Percentiles rank a stretch among this genome's conserved stretches.
Evolutionary conservation across 2,888 invertebrate species (phyloP).

Genomic region (Rhagonycha fulva): DNA sequence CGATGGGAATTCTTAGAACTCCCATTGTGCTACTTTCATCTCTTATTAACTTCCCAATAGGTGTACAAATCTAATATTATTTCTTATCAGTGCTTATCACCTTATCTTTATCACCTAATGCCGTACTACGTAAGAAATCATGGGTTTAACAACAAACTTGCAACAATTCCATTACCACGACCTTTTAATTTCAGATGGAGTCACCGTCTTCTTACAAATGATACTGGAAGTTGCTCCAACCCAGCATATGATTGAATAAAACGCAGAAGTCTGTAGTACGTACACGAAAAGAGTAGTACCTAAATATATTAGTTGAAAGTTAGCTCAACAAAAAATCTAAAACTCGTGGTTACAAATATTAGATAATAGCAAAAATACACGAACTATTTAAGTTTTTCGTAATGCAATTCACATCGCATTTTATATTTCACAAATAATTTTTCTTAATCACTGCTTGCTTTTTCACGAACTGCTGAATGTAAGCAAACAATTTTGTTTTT

Average conservation of each 20-base stretch:
- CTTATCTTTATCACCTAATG: constrained; percentile 24
- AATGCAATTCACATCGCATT: neutral
- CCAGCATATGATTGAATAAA: constrained; percentile 70
- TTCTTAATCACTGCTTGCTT: neutral
- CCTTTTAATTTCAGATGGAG: constrained; percentile 69
- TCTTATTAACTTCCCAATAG: constrained; percentile 30
- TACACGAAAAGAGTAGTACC: neutral
- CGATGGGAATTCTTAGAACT: constrained; percentile 30
- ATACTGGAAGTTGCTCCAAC: constrained; percentile 90
- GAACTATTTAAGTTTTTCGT: neutral
- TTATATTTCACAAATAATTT: neutral
- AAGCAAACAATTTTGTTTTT: neutral
- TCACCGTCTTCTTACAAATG: constrained; percentile 89
- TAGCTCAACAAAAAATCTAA: constrained; percentile 14
- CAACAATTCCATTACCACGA: neutral
- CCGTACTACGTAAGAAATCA: constrained; percentile 19
- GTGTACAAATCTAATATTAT: constrained; percentile 27
- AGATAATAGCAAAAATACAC: constrained; percentile 1
- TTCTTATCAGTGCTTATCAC: constrained; percentile 26
- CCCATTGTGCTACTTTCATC: constrained; percentile 32
- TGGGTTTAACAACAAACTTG: constrained; percentile 6
- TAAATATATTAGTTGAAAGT: neutral
- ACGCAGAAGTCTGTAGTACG: neutral
- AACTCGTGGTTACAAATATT: constrained; percentile 25
- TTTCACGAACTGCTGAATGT: neutral